These are phyloP conservation scores for Pemphigus obesinymphae DNA, from an alignment of 1,140 invertebrate genomes.

Conservation along the genomic window DNA sequence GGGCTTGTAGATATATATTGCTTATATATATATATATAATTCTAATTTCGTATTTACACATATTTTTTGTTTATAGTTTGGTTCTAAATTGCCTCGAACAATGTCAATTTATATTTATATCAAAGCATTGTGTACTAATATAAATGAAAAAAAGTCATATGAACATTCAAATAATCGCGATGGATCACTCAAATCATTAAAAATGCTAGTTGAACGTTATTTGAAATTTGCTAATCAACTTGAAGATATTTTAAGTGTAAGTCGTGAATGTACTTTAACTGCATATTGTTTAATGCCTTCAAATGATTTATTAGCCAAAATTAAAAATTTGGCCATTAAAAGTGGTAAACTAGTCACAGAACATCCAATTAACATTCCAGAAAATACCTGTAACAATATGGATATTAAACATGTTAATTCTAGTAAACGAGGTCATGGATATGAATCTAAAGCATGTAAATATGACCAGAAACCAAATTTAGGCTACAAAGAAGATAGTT, in stretches of 20 bases:
- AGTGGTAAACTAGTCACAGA: background rate
- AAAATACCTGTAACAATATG: background rate
- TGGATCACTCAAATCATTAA: constrained; percentile 55
- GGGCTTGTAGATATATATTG: no score
- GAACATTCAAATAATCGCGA: constrained; percentile 58
- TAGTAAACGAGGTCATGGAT: no score
- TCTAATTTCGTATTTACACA: no score
- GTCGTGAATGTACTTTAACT: constrained; percentile 60
- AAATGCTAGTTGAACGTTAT: constrained; percentile 57
- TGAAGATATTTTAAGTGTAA: constrained; percentile 49
- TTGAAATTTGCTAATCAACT: constrained; percentile 58
- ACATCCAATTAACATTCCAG: background rate
- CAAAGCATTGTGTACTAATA: constrained; percentile 66
- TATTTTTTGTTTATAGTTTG: constrained; percentile 57
- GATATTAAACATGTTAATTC: no score
- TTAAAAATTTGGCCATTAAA: constrained; percentile 50
- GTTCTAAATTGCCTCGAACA: constrained; percentile 57
- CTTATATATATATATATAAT: no score
- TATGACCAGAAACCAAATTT: no score
- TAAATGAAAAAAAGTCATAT: constrained; percentile 68
- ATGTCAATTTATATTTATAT: constrained; percentile 70
- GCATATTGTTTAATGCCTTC: constrained; percentile 63
- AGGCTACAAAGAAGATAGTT: no score
- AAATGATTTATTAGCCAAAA: constrained; percentile 52
- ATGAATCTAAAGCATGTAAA: no score